Base-by-base conservation (phyloP, 92 coral and sea anemone genomes). In the Muricea muricata region DNA sequence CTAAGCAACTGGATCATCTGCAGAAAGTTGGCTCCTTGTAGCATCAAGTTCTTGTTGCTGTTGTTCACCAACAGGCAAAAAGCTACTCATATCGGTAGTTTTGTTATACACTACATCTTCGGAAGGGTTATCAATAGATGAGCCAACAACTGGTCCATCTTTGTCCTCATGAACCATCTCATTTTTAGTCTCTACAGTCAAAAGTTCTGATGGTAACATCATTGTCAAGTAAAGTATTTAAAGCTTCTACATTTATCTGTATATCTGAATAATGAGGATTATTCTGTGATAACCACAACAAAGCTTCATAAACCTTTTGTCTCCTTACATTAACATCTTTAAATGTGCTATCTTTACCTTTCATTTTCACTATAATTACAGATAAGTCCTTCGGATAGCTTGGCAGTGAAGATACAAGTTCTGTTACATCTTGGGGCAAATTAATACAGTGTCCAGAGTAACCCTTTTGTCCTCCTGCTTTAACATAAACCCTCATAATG, bases 401-500 rank as follows among this genome's bases (percentile, higher is more conserved):
- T 42, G 50, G 50, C 50, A 42, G 14, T 42, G 50, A 42, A 14
- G 50, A 42, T 42, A 92, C 92, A 32, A 91, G 77, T 66, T 91
- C 90, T 28, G 58, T 65, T 61, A 91, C 88, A 88, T 88, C 70
- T 57, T 88, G 92, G 30, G 93, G 89, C 65, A 87, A 69, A 78
- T 90, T 87, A 17, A 87, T 87, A 47, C 93, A 87, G n/a, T n/a
- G n/a, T n/a, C n/a, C n/a, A n/a, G n/a, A n/a, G n/a, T n/a, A n/a
- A n/a, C n/a, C n/a, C n/a, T 66, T 75, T 42, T 90, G 91, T 26
- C 91, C 91, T 65, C 93, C 93, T 31, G 91, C 89, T 23, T 83
- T 91, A 55, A 88, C 84, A 32, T 91, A 90, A 30, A 90, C 93
- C 61, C 63, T 66, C 72, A 87, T 87, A 18, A 83, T 83, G 23